Evolutionary conservation across 2,113 vertebrate species (phyloP), one percentile per base, ranked within the genome.

Genomic region (Herpailurus yagouaroundi): DNA sequence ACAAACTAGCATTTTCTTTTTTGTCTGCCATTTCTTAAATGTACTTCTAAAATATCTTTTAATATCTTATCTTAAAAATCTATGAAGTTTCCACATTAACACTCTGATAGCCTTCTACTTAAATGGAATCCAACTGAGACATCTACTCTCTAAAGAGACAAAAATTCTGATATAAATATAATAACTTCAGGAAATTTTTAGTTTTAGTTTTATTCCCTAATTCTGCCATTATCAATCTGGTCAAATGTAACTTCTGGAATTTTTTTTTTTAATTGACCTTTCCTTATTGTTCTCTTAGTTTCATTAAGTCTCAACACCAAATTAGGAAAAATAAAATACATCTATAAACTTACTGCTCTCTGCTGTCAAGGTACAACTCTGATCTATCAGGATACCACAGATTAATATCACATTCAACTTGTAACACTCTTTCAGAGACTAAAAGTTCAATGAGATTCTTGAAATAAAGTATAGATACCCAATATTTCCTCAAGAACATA

Each of bases 1-100:
- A 89, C 95, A 98, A 97, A 97, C 92, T 97, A 97, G 66, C 1
- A 45, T 63, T 93, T 80, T 95, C 91, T 97, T 60, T 98, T 98
- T 96, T 57, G 93, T 52, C 93, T 96, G 33, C 90, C 23, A 92
- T 97, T 89, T 96, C 50, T 97, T 97, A 94, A 96, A 80, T 94
- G 2, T 77, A 88, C 55, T 71, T 97, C 33, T 95, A 97, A 97
- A 96, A 96, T 95, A 74, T 66, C 16, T 97, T 96, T 8, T 91
- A 3, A 82, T 48, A 31, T 31, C 27, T 31, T 48, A 45, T 8
- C 73, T 97, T 97, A 96, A 91, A 88, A 45, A 60, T 45, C 63
- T 94, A n/a, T 48, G 29, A 0, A 89, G 33, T 77, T 71, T 83
- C 55, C 60, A 9, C 60, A 48, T 41, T 73, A 27, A 79, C 9